These are phyloP conservation scores for Seriola rivoliana DNA, from an alignment of 2,113 vertebrate genomes.

Conservation along the genomic window DNA sequence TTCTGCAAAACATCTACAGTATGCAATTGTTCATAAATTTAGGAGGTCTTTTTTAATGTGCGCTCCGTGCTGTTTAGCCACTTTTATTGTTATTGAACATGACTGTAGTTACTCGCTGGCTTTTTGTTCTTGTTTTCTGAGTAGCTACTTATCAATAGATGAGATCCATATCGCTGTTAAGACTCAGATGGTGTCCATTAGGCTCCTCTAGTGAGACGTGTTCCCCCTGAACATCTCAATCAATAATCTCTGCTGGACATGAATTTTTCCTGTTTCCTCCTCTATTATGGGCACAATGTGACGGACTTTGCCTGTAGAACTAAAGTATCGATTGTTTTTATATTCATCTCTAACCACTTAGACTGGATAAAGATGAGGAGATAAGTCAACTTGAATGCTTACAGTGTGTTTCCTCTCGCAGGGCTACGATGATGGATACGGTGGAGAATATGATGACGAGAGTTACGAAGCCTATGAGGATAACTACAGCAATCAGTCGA, in stretches of 20 bases:
- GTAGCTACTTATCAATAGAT: constrained; percentile 46
- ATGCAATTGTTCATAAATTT: neutral
- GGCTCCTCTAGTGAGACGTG: constrained; percentile 66
- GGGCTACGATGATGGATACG: constrained; percentile 96
- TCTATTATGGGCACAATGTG: constrained; percentile 56
- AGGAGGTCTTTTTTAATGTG: neutral
- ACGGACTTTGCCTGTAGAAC: constrained; percentile 67
- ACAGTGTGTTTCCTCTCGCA: constrained; percentile 72
- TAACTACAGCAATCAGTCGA: constrained; percentile 91
- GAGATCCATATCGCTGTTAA: constrained; percentile 59
- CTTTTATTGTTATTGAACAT: constrained; percentile 44
- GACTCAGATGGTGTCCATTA: constrained; percentile 66
- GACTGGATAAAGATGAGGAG: constrained; percentile 39
- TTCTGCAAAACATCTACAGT: neutral
- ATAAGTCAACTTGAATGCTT: constrained; percentile 18
- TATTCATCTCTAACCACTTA: constrained; percentile 60
- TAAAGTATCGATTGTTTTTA: constrained; percentile 66
- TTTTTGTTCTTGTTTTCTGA: constrained; percentile 35
- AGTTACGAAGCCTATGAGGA: constrained; percentile 94
- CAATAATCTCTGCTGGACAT: constrained; percentile 72
- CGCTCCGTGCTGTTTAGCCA: neutral
- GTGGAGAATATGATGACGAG: constrained; percentile 95
- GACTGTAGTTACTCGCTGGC: constrained; percentile 14
- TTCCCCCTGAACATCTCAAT: constrained; percentile 63
- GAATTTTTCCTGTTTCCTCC: constrained; percentile 51